A percentile compares a stretch with the other conserved stretches of the same genome.
phyloP scores from a whole-genome alignment of 2,113 vertebrate genomes.

The Polyodon spathula region DNA sequence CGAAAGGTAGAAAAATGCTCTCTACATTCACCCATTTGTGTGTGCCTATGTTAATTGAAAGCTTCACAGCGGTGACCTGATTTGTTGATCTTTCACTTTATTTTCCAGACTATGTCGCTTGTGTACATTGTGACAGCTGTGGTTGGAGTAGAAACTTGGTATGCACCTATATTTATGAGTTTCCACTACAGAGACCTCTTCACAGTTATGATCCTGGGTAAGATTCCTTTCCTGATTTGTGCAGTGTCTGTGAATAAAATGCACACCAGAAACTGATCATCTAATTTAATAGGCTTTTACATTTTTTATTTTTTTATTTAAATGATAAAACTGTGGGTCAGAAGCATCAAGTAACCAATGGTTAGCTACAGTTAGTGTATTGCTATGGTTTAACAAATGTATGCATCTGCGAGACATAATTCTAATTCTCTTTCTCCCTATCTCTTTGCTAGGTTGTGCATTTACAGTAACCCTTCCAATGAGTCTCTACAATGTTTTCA shows the following conservation, averaged over 20 bases:
- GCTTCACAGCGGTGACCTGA: no score
- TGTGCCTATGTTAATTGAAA: neutral
- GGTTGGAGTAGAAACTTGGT: conserved; percentile 94
- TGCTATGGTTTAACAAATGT: no score
- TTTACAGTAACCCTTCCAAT: conserved; percentile 87
- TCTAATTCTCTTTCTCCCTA: conserved; percentile 31
- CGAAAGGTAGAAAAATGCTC: no score
- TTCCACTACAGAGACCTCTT: conserved; percentile 94
- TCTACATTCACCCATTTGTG: no score
- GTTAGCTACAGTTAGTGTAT: no score
- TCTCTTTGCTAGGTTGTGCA: conserved; percentile 68
- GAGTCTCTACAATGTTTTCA: conserved; percentile 88
- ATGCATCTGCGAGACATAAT: neutral
- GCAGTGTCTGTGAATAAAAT: neutral
- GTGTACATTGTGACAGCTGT: conserved; percentile 91
- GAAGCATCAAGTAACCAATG: no score
- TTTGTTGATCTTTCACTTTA: conserved; percentile 22
- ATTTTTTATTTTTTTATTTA: no score
- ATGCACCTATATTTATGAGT: conserved; percentile 74
- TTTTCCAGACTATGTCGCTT: conserved; percentile 84
- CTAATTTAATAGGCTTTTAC: no score
- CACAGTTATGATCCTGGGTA: conserved; percentile 89
- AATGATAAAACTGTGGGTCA: no score
- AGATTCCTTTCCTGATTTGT: conserved; percentile 43
- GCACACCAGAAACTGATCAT: no score